These are phyloP conservation scores for Streblospio benedicti DNA, from an alignment of 1,140 invertebrate genomes.

Conservation along the genomic window DNA sequence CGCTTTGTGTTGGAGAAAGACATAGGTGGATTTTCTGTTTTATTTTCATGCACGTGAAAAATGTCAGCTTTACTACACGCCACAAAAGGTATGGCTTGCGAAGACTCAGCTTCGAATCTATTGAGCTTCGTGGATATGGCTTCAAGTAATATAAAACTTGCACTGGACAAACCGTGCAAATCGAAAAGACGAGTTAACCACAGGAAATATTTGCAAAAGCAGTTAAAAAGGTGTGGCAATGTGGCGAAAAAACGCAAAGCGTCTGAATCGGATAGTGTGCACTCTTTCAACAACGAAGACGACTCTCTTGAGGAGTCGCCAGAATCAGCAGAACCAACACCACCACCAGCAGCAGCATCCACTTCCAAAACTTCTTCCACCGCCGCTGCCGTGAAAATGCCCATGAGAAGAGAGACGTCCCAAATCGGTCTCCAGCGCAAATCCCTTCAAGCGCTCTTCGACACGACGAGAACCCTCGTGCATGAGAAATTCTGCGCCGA, in stretches of 20 bases:
- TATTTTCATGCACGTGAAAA: too few species aligned
- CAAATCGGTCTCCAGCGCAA: conserved; percentile 36
- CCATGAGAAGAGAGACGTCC: conserved; percentile 25
- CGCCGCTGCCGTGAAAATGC: conserved; percentile 7
- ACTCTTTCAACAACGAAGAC: background rate
- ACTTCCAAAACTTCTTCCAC: background rate
- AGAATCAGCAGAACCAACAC: conserved; percentile 6
- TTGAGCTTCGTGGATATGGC: conserved; percentile 13
- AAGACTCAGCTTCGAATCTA: background rate
- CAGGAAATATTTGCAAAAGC: conserved; percentile 41
- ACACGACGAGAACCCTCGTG: conserved; percentile 34
- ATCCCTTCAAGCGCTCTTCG: conserved; percentile 39
- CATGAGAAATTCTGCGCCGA: conserved; percentile 34
- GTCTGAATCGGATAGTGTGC: too few species aligned
- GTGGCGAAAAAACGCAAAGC: background rate
- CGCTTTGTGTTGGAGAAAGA: too few species aligned
- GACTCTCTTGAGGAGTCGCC: conserved; percentile 12
- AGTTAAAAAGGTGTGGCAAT: conserved; percentile 31
- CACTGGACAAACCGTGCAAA: conserved; percentile 22
- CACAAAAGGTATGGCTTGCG: too few species aligned
- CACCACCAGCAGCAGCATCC: background rate
- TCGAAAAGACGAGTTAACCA: conserved; percentile 40
- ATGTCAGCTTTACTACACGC: background rate
- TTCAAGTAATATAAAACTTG: conserved; percentile 8
- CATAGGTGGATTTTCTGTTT: too few species aligned